Evolutionary conservation across 2,888 invertebrate genomes (phyloP), one percentile per base, ranked within the genome.

Genomic region (Luperina nickerlii): DNA sequence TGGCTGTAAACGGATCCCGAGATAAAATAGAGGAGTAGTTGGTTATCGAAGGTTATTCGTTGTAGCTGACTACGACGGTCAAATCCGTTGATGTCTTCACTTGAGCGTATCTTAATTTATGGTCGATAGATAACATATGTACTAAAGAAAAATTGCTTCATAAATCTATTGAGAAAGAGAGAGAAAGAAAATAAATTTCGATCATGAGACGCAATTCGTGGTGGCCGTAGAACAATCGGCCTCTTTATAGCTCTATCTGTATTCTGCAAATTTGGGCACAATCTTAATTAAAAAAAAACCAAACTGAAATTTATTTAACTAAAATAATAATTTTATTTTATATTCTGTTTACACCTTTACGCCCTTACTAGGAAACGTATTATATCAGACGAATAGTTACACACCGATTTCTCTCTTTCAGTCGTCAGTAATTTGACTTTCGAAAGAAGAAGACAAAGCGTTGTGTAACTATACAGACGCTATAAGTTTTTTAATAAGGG

Each of bases 21-120:
- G 45, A 83, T 81, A 81, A 83, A 83, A 63, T 42, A 62, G 62
- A 60, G 57, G 42, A 83, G 70, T 80, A 68, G 76, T 69, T 60
- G n/a, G 62, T n/a, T 70, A 57, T 79, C 57, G 38, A 42, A 79
- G 45, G 65, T 32, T 18, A 13, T 54, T 74, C 32, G 32, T 32
- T 32, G 1, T 32, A 32, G 32, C 32, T n/a, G 57, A 51, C 48
- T 60, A 13, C 11, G 60, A 38, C 48, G 54, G 48, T 69, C 75
- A 3, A 68, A 63, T 48, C 76, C 2, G 15, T 76, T 82, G 63
- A 82, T 69, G 15, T 62, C 74, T 79, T 54, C 32, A 81, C 32
- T 81, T 74, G 66, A 74, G 65, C 4, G 24, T 42, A n/a, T 42
- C 32, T 74, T 66, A 48, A 48, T 79, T 62, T 81, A 62, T 67